phyloP scores from a whole-genome alignment of 2,797 vertebrate species.

The Brachyrhaphis roseni region DNA sequence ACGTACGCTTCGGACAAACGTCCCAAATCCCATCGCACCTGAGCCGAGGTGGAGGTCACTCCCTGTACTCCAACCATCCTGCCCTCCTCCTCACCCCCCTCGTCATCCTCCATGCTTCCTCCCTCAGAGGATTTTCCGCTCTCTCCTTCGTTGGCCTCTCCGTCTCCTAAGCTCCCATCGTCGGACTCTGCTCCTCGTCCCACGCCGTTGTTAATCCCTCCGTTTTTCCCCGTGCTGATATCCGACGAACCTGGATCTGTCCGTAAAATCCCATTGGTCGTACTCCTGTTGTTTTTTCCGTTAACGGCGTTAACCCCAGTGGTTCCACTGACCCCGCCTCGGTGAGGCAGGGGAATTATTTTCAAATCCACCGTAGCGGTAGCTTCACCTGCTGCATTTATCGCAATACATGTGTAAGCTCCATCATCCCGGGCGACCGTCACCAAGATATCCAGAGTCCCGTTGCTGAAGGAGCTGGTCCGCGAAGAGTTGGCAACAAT shows the following conservation, averaged over 20 bases:
- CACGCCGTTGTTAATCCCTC: conserved; percentile 64
- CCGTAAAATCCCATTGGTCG: conserved; percentile 78
- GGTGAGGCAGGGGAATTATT: conserved; percentile 90
- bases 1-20: conserved; percentile 74
- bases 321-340: conserved; percentile 71
- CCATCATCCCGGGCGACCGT: conserved; percentile 88
- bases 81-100: conserved; percentile 71
- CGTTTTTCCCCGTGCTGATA: conserved; percentile 84
- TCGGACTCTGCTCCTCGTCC: conserved; percentile 62
- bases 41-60: conserved; percentile 88
- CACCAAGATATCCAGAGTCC: conserved; percentile 90
- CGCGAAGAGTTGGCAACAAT: conserved; percentile 89
- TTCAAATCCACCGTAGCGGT: conserved; percentile 88
- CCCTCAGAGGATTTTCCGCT: conserved; percentile 29
- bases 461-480: conserved; percentile 88
- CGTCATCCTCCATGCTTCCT: conserved; percentile 66
- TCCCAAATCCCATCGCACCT: conserved; percentile 88
- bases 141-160: conserved; percentile 35
- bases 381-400: conserved; percentile 91
- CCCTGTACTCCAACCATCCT: conserved; percentile 84
- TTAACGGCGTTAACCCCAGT: conserved; percentile 66
- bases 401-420: conserved; percentile 90
- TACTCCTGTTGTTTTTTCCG: conserved; percentile 75
- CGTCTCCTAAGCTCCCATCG: conserved; percentile 52
- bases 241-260: conserved; percentile 82